A percentile compares a stretch with the other conserved stretches of the same genome.
Conservation (phyloP, 2,797 vertebrate species). For the Hoplostethus mediterraneus region DNA sequence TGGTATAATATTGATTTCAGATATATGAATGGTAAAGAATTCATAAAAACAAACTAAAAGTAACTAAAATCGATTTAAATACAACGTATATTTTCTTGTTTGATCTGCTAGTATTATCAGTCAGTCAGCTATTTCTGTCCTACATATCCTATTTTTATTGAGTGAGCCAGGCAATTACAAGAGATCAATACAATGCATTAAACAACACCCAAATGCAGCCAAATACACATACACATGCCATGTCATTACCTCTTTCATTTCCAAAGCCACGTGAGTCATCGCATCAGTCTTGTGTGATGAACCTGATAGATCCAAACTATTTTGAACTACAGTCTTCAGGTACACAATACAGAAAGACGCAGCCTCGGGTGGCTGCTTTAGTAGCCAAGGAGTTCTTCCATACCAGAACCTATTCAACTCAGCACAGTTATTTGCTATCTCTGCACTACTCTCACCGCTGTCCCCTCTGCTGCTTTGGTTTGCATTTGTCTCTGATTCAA, state of each 20-base stretch:
- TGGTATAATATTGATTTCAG: neutral
- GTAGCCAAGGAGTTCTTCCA: conserved; percentile 34
- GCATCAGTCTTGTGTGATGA: conserved; percentile 33
- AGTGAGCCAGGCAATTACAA: neutral
- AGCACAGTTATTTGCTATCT: conserved; percentile 19
- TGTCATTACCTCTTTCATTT: conserved; percentile 71
- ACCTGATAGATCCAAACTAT: conserved; percentile 54
- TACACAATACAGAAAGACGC: conserved; percentile 24
- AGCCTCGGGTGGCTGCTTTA: conserved; percentile 20
- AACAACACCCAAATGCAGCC: neutral
- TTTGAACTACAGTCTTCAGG: conserved; percentile 35
- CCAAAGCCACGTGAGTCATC: conserved; percentile 75
- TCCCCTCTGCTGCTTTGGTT: conserved; percentile 27
- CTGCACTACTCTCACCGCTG: neutral
- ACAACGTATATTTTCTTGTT: too few relatives aligned
- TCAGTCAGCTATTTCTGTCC: too few relatives aligned
- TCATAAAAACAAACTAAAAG: neutral
- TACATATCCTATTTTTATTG: too few relatives aligned
- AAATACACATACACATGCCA: neutral
- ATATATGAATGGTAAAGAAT: neutral
- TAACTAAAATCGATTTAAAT: neutral
- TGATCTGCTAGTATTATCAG: too few relatives aligned
- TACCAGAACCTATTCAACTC: conserved; percentile 37
- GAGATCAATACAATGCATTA: neutral
- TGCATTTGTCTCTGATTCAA: conserved; percentile 26